phyloP scores from a whole-genome alignment of 2,797 vertebrate genomes.

The Parauchenoglanis ngamensis region DNA sequence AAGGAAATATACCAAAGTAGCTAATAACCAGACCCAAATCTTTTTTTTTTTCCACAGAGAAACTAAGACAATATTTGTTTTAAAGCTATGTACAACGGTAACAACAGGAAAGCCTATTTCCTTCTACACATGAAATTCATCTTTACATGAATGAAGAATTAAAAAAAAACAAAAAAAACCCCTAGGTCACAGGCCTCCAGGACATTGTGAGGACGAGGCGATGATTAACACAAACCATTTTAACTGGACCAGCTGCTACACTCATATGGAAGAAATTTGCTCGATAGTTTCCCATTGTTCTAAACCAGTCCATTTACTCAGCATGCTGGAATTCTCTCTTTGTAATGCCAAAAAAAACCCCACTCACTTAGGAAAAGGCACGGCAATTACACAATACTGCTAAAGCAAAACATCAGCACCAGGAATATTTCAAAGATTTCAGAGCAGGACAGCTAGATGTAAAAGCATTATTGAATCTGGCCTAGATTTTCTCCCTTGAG shows the following conservation, averaged over 20 bases:
- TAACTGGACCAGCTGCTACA: not conserved
- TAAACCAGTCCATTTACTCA: not conserved
- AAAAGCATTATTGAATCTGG: not conserved
- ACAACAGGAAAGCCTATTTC: not conserved
- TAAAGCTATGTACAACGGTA: not conserved
- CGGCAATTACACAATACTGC: not conserved
- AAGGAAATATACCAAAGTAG: not conserved
- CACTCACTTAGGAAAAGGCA: not conserved
- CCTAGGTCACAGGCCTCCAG: not conserved
- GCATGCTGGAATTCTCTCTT: conserved; percentile 2
- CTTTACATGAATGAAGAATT: not conserved
- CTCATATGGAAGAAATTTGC: not conserved
- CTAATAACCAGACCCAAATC: not conserved
- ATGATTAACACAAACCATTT: conserved; percentile 7
- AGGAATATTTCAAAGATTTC: not conserved
- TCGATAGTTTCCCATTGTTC: not conserved
- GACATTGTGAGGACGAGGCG: not conserved
- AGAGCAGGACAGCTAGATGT: not conserved
- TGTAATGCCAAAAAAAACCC: not conserved
- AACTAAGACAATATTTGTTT: not conserved
- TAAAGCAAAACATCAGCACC: not conserved
- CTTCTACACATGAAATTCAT: not conserved
- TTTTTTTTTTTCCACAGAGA: not conserved
- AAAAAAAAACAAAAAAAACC: not conserved
- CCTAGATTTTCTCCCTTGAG: conserved; percentile 24